Evolutionary conservation across 2,888 invertebrate species (phyloP), one percentile per base, ranked within the genome.

Genomic region (Embidobia sp.): DNA sequence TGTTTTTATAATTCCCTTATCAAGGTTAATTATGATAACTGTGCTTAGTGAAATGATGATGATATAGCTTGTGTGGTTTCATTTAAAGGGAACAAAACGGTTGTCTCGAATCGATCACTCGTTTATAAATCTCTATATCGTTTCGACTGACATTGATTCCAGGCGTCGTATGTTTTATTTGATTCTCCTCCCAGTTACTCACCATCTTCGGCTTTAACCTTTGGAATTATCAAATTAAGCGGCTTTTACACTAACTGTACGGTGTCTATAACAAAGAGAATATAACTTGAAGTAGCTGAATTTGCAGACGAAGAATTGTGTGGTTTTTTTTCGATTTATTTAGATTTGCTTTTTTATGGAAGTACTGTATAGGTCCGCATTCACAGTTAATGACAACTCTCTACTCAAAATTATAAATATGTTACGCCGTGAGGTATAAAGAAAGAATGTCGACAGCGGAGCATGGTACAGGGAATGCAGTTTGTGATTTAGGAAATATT

Each of bases 201-300:
- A 88, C 88, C 88, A 85, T 86, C 80, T 67, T 85, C 82, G 83
- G 86, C 86, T 84, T 82, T 85, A 88, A 87, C 87, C 88, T 88
- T 87, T 88, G 87, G 88, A 85, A 87, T 87, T 87, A 88, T 88
- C 84, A 88, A 88, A 88, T 85, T 87, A 88, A 88, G 87, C 88
- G 84, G 87, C 88, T 87, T 87, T 88, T 88, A 88, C 86, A 86
- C 88, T 88, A 88, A 86, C 85, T 87, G 88, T 87, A 88, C 85
- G 85, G 88, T 85, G 86, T 88, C 87, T 88, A 88, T 88, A 87
- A 88, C 88, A 88, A 88, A 88, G 88, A 88, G 87, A 88, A 88
- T 86, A 87, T 84, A 86, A 87, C 86, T 88, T 87, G 84, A 87
- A 85, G 82, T 84, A 83, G 83, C 84, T 84, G 40, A 53, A 73